Percentiles rank a stretch among this genome's conserved stretches.
Conservation (phyloP, 2,113 vertebrate genomes). For the Paracanthobrama guichenoti region DNA sequence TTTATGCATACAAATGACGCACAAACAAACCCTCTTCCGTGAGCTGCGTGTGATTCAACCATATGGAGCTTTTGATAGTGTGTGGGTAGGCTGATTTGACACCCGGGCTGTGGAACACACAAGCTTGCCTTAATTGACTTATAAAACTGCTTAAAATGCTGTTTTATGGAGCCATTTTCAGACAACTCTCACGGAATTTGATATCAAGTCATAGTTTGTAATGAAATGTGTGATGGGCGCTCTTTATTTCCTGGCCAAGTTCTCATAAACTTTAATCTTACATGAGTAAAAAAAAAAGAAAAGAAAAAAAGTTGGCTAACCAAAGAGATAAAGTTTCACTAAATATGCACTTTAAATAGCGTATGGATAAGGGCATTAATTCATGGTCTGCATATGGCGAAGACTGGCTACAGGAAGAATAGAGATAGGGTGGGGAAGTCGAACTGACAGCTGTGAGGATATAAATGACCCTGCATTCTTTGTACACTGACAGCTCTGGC, state of each 20-base stretch:
- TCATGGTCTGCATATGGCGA: conserved; percentile 36
- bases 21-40: conserved; percentile 33
- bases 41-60: conserved; percentile 64
- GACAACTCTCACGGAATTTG: conserved; percentile 68
- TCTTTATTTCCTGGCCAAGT: conserved; percentile 65
- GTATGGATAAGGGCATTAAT: conserved; percentile 46
- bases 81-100: conserved; percentile 68
- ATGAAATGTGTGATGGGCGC: conserved; percentile 64
- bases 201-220: conserved; percentile 72
- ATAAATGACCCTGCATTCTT: conserved; percentile 73
- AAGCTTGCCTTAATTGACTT: conserved; percentile 74
- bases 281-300: conserved; percentile 44
- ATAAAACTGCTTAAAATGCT: conserved; percentile 72
- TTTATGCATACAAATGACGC: conserved; percentile 27
- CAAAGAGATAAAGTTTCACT: conserved; percentile 54
- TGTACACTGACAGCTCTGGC: conserved; percentile 69
- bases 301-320: conserved; percentile 10
- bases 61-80: conserved; percentile 64
- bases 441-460: conserved; percentile 67
- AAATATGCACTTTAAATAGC: conserved; percentile 52
- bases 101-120: conserved; percentile 61
- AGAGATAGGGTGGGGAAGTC: conserved; percentile 55
- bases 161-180: conserved; percentile 73
- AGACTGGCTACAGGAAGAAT: conserved; percentile 32
- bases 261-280: conserved; percentile 50